These are phyloP conservation scores for Trachelus tabidus DNA, from an alignment of 2,888 invertebrate genomes.

Conservation along the genomic window DNA sequence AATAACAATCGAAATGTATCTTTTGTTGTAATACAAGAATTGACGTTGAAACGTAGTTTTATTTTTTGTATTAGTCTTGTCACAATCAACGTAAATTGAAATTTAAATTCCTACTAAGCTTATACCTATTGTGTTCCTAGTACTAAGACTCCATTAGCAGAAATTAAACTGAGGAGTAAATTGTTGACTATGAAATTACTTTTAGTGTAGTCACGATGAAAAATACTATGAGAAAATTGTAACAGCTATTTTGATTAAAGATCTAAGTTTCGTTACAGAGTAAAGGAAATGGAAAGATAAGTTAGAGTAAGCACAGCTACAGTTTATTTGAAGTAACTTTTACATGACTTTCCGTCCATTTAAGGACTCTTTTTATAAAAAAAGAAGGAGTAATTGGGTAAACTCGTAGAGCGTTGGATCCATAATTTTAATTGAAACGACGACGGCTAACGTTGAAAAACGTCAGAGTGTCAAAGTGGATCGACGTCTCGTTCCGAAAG, in stretches of 20 bases:
- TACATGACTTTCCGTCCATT: not conserved
- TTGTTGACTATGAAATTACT: not conserved
- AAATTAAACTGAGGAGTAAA: not conserved
- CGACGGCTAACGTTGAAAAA: not conserved
- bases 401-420: not conserved
- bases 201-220: not conserved
- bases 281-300: not conserved
- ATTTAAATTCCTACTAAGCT: not conserved
- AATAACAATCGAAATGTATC: not conserved
- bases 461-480: not conserved
- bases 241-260: not conserved
- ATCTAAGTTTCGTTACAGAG: not conserved
- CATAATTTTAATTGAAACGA: not conserved
- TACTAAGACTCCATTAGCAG: not conserved
- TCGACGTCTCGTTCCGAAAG: not conserved
- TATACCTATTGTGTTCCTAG: too few relatives aligned
- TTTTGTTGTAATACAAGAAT: not conserved
- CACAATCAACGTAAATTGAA: not conserved
- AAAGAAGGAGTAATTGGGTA: not conserved
- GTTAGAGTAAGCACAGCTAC: not conserved
- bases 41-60: not conserved
- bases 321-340: not conserved
- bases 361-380: not conserved
- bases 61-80: not conserved
- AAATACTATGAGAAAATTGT: not conserved